Evolutionary conservation across 2,888 invertebrate genomes (phyloP).

Genomic region (Erebia epiphron): DNA sequence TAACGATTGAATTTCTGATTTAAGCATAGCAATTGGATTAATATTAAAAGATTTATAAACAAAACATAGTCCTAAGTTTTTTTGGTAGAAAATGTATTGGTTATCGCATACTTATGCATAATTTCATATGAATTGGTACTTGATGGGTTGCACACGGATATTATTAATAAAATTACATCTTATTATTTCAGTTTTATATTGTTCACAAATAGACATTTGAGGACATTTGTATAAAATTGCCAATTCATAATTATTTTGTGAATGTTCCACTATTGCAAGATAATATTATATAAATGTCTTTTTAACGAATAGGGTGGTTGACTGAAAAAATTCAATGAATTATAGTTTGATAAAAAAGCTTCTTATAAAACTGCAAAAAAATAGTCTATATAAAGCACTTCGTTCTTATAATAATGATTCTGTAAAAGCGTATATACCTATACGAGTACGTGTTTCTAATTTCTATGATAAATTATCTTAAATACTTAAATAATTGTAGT

Average conservation of each 20-base stretch:
- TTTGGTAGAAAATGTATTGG: conserved; percentile 8
- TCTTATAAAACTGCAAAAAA: neutral
- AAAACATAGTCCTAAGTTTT: conserved; percentile 21
- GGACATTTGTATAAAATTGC: conserved; percentile 12
- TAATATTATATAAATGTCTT: conserved; percentile 15
- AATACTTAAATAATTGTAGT: conserved; percentile 3
- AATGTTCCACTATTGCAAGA: neutral
- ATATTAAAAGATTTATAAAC: conserved; percentile 11
- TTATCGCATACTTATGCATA: conserved; percentile 4
- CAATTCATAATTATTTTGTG: neutral
- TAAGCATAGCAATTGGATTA: conserved; percentile 13
- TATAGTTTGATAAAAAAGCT: neutral
- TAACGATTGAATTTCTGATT: conserved; percentile 5
- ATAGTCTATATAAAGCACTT: neutral
- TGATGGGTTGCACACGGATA: conserved; percentile 18
- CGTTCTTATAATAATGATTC: neutral
- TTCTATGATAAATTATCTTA: neutral
- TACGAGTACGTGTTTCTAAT: neutral
- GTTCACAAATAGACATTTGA: conserved; percentile 16
- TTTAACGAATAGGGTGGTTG: conserved; percentile 16
- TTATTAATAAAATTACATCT: conserved; percentile 21
- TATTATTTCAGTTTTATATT: conserved; percentile 2
- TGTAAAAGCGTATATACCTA: neutral
- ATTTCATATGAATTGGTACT: conserved; percentile 1
- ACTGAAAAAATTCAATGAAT: neutral